These are phyloP conservation scores for sheep (Ovis aries) DNA, from an alignment of 2,113 vertebrate genomes.

Conservation along the genomic window ARS-UI_Ramb_v3.0 NC_056059.1:7522001-7522500, in stretches of 20 bases:
- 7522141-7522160: not conserved
- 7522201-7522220: not conserved
- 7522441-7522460: not conserved
- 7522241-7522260: not conserved
- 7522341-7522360: not conserved
- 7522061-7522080: not conserved
- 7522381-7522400: not conserved
- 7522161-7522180: not conserved
- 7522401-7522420: not conserved
- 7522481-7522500: not conserved
- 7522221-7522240: not conserved
- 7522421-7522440: not conserved
- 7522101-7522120: not conserved
- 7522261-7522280: not conserved
- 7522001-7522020: not conserved
- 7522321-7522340: not conserved
- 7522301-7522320: not conserved
- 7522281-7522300: not conserved
- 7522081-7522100: not conserved
- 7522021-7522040: not conserved
- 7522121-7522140: not conserved
- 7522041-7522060: not conserved
- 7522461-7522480: not conserved
- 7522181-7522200: not conserved
- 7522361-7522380: not conserved